These are phyloP conservation scores for Climacteris rufus DNA, from an alignment of 2,113 vertebrate species.

Conservation along the genomic window DNA sequence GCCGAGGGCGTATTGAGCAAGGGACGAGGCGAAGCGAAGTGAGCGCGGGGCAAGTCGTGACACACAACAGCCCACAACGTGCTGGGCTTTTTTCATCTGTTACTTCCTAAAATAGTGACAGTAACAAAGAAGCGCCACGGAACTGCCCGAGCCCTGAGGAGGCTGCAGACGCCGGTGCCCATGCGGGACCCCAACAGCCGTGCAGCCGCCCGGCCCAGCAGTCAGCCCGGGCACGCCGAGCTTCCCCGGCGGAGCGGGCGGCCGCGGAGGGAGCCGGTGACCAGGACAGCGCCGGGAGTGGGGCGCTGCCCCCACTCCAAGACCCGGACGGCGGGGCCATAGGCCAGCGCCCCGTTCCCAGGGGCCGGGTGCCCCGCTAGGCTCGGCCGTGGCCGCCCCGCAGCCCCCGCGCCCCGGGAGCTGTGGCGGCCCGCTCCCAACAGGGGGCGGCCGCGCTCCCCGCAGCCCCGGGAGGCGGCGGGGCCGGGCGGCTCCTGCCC, in stretches of 20 bases:
- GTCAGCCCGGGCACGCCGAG: background rate
- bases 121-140: background rate
- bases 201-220: background rate
- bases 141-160: background rate
- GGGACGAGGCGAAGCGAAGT: background rate
- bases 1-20: rapidly evolving
- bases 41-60: background rate
- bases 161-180: background rate
- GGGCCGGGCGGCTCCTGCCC: background rate
- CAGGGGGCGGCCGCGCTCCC: slow-evolving; percentile 70
- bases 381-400: background rate
- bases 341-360: background rate
- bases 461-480: background rate
- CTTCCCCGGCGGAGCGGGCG: background rate
- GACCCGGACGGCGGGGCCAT: no score
- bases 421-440: slow-evolving; percentile 37
- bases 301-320: background rate
- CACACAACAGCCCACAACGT: background rate
- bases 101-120: background rate
- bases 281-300: background rate
- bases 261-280: background rate
- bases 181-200: background rate
- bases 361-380: no score
- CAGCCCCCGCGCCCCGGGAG: background rate
- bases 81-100: background rate